These are phyloP conservation scores for Anolis apletophallus DNA, from an alignment of 2,797 vertebrate genomes.

Conservation along the genomic window DNA sequence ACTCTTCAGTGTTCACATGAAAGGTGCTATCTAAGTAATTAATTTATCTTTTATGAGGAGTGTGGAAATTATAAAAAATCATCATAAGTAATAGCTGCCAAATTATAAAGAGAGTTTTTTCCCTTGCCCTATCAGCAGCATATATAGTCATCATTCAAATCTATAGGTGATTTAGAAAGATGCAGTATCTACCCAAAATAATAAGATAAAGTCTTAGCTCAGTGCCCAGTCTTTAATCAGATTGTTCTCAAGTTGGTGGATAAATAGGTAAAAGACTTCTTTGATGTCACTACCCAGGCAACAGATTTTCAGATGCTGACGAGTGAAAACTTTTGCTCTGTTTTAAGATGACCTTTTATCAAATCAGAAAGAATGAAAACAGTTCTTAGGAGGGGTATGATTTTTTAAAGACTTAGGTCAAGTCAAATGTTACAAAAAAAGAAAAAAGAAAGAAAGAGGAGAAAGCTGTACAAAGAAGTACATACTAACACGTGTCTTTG, in stretches of 20 bases:
- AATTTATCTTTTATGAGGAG: constrained; percentile 47
- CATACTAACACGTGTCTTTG: neutral
- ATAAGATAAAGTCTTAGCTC: constrained; percentile 43
- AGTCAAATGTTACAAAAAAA: neutral
- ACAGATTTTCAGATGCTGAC: neutral
- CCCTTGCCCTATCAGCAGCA: constrained; percentile 16
- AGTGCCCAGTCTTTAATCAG: constrained; percentile 44
- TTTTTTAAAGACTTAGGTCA: neutral
- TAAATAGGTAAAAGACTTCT: constrained; percentile 36
- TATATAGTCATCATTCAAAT: constrained; percentile 55
- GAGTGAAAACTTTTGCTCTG: neutral
- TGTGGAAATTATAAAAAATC: constrained; percentile 58
- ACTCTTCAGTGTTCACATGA: constrained; percentile 2
- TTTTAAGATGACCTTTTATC: neutral
- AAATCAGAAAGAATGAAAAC: neutral
- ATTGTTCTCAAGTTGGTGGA: constrained; percentile 42
- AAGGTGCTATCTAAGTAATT: constrained; percentile 55
- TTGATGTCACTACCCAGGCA: neutral
- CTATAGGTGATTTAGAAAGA: constrained; percentile 48
- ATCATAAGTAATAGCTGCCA: constrained; percentile 44
- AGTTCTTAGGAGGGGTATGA: neutral
- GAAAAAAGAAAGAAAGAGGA: neutral
- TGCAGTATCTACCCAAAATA: constrained; percentile 45
- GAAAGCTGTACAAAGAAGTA: neutral
- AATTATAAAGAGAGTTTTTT: constrained; percentile 13